A percentile compares a stretch with the other conserved stretches of the same genome.
Conservation (phyloP, 35 echinoderm and acorn worm species). For the Apostichopus parvimensis region DNA sequence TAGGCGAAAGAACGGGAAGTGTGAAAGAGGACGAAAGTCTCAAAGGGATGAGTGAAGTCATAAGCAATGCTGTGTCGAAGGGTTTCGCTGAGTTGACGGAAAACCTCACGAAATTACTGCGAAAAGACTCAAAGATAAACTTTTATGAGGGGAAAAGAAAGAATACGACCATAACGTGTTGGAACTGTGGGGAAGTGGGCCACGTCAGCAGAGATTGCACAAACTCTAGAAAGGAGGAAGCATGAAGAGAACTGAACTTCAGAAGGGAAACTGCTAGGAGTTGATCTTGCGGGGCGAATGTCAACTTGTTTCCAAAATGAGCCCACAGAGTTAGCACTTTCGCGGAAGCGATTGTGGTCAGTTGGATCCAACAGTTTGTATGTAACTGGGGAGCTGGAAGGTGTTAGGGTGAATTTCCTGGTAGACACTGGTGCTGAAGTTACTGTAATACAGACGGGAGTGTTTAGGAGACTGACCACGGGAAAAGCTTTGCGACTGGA, state of each 20-base stretch:
- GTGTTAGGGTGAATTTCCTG: slow-evolving; percentile 5
- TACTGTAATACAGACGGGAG: slow-evolving; percentile 13
- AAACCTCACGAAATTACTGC: neutral
- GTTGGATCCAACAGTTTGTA: slow-evolving; percentile 10
- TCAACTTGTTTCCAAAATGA: too few relatives aligned
- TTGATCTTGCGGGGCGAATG: neutral
- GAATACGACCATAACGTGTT: neutral
- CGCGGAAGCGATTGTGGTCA: neutral
- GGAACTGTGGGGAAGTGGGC: slow-evolving; percentile 13
- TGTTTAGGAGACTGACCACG: neutral
- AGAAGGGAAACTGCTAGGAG: neutral
- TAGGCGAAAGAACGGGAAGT: too few relatives aligned
- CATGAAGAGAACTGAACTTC: too few relatives aligned
- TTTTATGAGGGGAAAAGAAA: neutral
- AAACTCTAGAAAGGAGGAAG: too few relatives aligned
- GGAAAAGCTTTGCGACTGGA: neutral
- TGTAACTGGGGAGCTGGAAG: neutral
- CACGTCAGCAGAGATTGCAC: too few relatives aligned
- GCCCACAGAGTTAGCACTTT: neutral
- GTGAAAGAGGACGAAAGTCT: too few relatives aligned
- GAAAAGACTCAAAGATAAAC: neutral
- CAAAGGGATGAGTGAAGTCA: neutral
- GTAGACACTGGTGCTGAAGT: too few relatives aligned
- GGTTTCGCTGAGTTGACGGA: slow-evolving; percentile 5
- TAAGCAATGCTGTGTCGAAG: neutral